Conservation (phyloP, 1,140 invertebrate species). For the Megalonaias nervosa region DNA sequence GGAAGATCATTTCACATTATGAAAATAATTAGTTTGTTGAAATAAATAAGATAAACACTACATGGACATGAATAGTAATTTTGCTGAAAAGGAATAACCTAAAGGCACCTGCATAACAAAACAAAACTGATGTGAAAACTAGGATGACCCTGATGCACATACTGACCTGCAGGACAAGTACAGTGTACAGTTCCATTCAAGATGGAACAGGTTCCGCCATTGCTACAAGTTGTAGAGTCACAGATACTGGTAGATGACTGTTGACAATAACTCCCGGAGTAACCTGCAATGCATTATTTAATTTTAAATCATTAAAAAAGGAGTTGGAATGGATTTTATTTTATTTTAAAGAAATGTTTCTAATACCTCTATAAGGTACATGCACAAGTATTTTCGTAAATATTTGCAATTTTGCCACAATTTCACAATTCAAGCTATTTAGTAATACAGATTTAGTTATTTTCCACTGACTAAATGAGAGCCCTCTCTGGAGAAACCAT, state of each 20-base stretch:
- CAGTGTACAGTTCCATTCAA: conserved; percentile 8
- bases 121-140: not conserved
- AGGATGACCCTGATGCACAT: not conserved
- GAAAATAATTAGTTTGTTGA: too few species aligned
- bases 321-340: not conserved
- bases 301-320: not conserved
- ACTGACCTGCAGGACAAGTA: conserved; percentile 28
- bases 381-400: not conserved
- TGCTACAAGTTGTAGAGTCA: conserved; percentile 31
- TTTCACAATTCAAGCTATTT: not conserved
- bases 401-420: not conserved
- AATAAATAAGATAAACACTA: too few species aligned
- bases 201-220: conserved; percentile 43
- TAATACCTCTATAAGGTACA: not conserved
- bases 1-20: too few species aligned
- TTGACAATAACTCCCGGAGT: conserved; percentile 36
- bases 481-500: too few species aligned
- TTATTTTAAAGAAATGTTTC: not conserved
- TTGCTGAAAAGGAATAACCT: too few species aligned
- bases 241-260: conserved; percentile 25
- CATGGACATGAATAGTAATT: too few species aligned
- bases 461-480: too few species aligned
- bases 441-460: too few species aligned
- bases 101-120: too few species aligned
- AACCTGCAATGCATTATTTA: conserved; percentile 32